A percentile compares a stretch with the other conserved stretches of the same genome.
Evolutionary conservation across 2,113 vertebrate species (phyloP).

Genomic region (Trematocara marginatum): DNA sequence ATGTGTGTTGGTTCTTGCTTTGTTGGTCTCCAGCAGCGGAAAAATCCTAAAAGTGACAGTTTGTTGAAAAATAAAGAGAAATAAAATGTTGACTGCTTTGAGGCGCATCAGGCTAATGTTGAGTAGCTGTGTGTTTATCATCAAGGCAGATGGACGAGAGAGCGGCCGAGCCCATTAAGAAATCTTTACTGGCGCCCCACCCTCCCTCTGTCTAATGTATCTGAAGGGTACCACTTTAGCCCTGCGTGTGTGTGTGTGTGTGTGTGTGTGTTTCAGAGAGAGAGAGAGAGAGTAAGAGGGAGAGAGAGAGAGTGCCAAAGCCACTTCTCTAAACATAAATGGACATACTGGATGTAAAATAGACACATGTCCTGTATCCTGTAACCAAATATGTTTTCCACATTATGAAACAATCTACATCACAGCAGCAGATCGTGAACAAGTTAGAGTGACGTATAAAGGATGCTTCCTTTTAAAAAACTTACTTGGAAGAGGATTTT

Average conservation of each 20-base stretch:
- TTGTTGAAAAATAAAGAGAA: slow-evolving; percentile 9
- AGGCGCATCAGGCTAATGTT: slow-evolving; percentile 31
- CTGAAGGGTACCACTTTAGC: slow-evolving; percentile 63
- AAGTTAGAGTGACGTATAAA: not conserved
- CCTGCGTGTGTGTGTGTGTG: slow-evolving; percentile 15
- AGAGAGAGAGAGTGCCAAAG: not conserved
- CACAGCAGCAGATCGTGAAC: not conserved
- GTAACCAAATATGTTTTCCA: not conserved
- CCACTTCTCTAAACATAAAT: not conserved
- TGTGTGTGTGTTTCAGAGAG: not conserved
- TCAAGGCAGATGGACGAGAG: slow-evolving; percentile 62
- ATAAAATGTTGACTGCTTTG: not conserved
- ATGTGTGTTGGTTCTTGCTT: not conserved
- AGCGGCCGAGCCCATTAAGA: slow-evolving; percentile 67
- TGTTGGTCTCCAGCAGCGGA: not conserved
- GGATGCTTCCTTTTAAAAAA: not conserved
- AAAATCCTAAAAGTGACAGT: not conserved
- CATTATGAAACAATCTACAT: not conserved
- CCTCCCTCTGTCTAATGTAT: slow-evolving; percentile 71
- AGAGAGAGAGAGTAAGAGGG: not conserved
- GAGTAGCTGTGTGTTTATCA: slow-evolving; percentile 55
- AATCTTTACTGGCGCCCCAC: slow-evolving; percentile 72
- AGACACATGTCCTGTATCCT: not conserved
- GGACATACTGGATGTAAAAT: not conserved
- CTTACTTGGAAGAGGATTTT: not conserved